Base-by-base conservation (phyloP, 2,797 vertebrate genomes). In the Hirundo rustica region DNA sequence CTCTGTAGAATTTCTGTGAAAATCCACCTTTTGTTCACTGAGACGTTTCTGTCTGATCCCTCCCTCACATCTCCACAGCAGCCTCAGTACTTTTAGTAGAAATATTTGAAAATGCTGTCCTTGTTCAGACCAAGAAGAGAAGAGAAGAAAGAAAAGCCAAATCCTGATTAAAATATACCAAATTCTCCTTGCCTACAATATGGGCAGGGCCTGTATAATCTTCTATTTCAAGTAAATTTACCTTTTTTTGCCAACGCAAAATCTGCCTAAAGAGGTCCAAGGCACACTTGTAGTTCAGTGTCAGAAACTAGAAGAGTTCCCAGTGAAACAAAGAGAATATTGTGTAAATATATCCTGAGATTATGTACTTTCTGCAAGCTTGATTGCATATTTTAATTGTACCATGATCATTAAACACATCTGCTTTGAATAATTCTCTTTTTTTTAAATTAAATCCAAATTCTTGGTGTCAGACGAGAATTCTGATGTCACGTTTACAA, bases 401-500 rank as follows among this genome's bases (percentile, higher is more conserved):
- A 47, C 32, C 65, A 55, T 34, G 20, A 80, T 94, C 45, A 7
- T 91, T 93, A 90, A 95, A 82, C n/a, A 32, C 84, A 86, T 94
- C 79, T 85, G 68, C 67, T 86, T 53, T 40, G 32, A 89, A 68
- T 91, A 66, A 89, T 91, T 93, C 89, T 67, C 55, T 81, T 96
- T 95, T 89, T 73, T 85, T 92, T 86, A 62, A 95, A 96, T 94
- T 93, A 89, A 95, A 89, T 36, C 40, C 29, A 82, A 90, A 70
- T 94, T 95, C 71, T 84, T 29, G 44, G 48, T 88, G 68, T 95
- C 93, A 89, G 87, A 65, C 6, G 45, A 86, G 89, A 94, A 96
- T 95, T 91, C 87, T 92, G 74, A 91, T 94, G 82, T 93, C 84
- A 79, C 68, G 29, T 94, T 90, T 96, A 87, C 42, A 92, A 85